These are phyloP conservation scores for Crossocerus cetratus DNA, from an alignment of 2,888 invertebrate genomes.

Conservation along the genomic window DNA sequence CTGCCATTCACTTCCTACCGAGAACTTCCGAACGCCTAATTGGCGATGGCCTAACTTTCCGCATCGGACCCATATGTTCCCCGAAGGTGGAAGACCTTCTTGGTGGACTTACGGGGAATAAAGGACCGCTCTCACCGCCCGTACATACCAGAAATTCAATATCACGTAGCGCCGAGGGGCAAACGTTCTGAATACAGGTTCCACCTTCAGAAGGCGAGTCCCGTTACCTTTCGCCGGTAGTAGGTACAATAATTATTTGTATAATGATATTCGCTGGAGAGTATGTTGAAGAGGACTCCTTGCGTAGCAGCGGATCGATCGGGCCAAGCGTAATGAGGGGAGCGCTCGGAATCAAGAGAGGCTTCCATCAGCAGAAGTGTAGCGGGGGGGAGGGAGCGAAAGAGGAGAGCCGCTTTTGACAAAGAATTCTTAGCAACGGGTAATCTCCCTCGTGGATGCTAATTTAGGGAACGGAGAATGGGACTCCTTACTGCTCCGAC, in stretches of 20 bases:
- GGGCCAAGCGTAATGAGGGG: slow-evolving; percentile 32
- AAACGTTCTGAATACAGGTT: not conserved
- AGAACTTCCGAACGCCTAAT: slow-evolving; percentile 31
- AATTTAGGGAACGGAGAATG: slow-evolving; percentile 29
- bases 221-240: not conserved
- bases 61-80: not conserved
- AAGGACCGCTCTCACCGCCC: too few species aligned
- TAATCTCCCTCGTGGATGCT: slow-evolving; percentile 42
- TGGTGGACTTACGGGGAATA: too few species aligned
- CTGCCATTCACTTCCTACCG: slow-evolving; percentile 1
- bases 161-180: too few species aligned
- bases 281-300: slow-evolving; percentile 18
- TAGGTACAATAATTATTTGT: not conserved
- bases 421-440: slow-evolving; percentile 44
- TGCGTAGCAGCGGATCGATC: slow-evolving; percentile 36
- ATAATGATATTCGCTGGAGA: not conserved
- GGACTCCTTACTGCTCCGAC: not conserved
- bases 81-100: not conserved
- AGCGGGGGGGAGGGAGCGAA: not conserved
- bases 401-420: slow-evolving; percentile 16
- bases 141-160: too few species aligned
- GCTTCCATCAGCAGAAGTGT: slow-evolving; percentile 14
- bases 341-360: slow-evolving; percentile 30
- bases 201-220: not conserved
- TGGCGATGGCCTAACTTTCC: slow-evolving; percentile 29